These are phyloP conservation scores for Crypturellus undulatus DNA, from an alignment of 2,113 vertebrate genomes.

Conservation along the genomic window DNA sequence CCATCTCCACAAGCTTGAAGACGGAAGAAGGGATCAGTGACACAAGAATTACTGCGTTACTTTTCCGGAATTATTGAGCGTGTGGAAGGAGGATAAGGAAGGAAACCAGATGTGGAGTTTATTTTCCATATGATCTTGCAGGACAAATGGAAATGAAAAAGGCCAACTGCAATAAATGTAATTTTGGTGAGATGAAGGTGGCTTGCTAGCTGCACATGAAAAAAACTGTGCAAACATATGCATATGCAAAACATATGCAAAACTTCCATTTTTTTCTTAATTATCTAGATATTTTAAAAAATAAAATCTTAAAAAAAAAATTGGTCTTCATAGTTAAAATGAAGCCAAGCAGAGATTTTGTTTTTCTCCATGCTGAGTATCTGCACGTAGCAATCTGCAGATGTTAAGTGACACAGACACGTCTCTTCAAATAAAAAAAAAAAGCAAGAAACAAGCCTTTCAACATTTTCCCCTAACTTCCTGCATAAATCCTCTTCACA, in stretches of 20 bases:
- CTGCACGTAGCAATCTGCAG: neutral
- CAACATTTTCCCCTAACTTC: neutral
- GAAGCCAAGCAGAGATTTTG: neutral
- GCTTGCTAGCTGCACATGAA: neutral
- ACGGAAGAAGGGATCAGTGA: neutral
- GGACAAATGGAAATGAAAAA: neutral
- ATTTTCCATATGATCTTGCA: neutral
- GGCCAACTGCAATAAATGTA: neutral
- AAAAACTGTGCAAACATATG: no score
- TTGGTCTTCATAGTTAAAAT: neutral
- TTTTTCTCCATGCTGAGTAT: neutral
- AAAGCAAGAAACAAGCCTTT: neutral
- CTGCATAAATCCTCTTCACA: neutral
- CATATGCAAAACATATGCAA: neutral
- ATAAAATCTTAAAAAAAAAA: neutral
- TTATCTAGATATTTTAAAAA: neutral
- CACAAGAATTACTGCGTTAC: neutral
- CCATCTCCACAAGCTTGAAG: neutral
- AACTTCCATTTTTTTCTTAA: neutral
- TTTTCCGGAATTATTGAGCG: neutral
- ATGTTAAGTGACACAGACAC: neutral
- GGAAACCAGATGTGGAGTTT: fast-evolving
- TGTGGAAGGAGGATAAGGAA: neutral
- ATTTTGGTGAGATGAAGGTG: neutral
- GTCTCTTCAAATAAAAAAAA: neutral